A percentile compares a stretch with the other conserved stretches of the same genome.
phyloP scores from a whole-genome alignment of 2,797 vertebrate species.

The Synanceia verrucosa region DNA sequence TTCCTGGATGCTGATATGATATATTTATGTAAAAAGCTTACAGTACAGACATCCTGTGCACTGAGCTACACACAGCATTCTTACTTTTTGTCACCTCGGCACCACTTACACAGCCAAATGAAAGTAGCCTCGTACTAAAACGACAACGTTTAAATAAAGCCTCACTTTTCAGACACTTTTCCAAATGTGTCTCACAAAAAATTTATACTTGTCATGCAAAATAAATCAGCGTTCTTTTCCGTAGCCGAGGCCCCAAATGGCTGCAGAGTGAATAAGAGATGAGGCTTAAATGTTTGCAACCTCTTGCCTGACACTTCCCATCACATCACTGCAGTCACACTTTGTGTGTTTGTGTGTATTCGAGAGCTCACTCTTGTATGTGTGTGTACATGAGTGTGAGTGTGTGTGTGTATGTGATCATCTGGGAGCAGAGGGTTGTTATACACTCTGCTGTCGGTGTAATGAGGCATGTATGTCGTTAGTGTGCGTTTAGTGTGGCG shows the following conservation, averaged over 20 bases:
- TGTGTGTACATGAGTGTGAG: background rate
- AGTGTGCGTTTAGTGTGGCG: slow-evolving; percentile 66
- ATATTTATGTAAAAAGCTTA: slow-evolving; percentile 14
- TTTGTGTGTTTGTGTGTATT: slow-evolving; percentile 32
- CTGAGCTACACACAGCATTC: background rate
- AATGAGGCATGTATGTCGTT: slow-evolving; percentile 77
- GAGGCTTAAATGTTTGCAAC: slow-evolving; percentile 86
- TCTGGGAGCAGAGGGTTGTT: slow-evolving; percentile 65
- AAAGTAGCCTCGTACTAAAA: slow-evolving; percentile 60
- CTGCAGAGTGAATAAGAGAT: slow-evolving; percentile 85
- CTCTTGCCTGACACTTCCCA: slow-evolving; percentile 83
- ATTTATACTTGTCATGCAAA: slow-evolving; percentile 86
- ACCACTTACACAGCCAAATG: slow-evolving; percentile 55
- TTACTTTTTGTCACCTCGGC: slow-evolving; percentile 42
- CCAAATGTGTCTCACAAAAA: slow-evolving; percentile 78
- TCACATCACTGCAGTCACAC: slow-evolving; percentile 79
- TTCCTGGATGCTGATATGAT: background rate
- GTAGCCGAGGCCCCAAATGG: slow-evolving; percentile 77
- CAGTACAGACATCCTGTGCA: slow-evolving; percentile 3
- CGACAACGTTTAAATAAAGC: slow-evolving; percentile 68
- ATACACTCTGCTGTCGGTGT: slow-evolving; percentile 70
- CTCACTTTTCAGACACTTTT: slow-evolving; percentile 40
- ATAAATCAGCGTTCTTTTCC: slow-evolving; percentile 75
- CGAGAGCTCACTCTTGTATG: background rate
- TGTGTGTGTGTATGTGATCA: slow-evolving; percentile 33